These are phyloP conservation scores for Dioctria linearis DNA, from an alignment of 2,888 invertebrate species.

Conservation along the genomic window DNA sequence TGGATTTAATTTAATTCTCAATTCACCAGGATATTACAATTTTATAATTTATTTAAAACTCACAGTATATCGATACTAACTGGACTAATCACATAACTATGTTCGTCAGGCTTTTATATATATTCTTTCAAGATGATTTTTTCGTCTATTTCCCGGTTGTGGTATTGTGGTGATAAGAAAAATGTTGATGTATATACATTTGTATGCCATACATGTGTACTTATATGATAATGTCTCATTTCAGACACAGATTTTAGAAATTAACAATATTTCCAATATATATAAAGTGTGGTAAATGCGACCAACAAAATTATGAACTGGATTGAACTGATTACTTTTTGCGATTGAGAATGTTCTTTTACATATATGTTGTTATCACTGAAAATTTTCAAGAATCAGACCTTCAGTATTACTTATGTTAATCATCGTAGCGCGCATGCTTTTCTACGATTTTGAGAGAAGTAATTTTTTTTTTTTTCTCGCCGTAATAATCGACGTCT, in stretches of 20 bases:
- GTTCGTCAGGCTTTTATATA: not conserved
- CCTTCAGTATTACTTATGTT: not conserved
- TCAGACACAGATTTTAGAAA: not conserved
- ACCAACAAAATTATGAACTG: not conserved
- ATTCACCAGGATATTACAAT: not conserved
- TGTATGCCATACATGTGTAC: too few relatives aligned
- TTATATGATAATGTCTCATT: not conserved
- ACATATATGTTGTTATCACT: conserved; percentile 5
- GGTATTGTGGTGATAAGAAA: not conserved
- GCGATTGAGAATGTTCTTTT: conserved; percentile 7
- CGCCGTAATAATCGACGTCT: not conserved
- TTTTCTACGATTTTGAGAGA: not conserved
- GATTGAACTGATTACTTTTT: not conserved
- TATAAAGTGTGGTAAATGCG: not conserved
- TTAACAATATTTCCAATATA: not conserved
- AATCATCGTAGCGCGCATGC: conserved; percentile 5
- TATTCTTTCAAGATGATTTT: conserved; percentile 10
- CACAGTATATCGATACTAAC: not conserved
- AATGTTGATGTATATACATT: not conserved
- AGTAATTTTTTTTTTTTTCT: not conserved
- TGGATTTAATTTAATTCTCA: not conserved
- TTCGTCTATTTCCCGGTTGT: conserved; percentile 15
- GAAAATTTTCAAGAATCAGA: not conserved
- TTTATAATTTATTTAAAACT: not conserved
- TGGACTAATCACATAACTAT: not conserved